Percentiles rank a stretch among this genome's conserved stretches.
Evolutionary conservation across 2,888 invertebrate species (phyloP).

Genomic region (Panopea generosa): DNA sequence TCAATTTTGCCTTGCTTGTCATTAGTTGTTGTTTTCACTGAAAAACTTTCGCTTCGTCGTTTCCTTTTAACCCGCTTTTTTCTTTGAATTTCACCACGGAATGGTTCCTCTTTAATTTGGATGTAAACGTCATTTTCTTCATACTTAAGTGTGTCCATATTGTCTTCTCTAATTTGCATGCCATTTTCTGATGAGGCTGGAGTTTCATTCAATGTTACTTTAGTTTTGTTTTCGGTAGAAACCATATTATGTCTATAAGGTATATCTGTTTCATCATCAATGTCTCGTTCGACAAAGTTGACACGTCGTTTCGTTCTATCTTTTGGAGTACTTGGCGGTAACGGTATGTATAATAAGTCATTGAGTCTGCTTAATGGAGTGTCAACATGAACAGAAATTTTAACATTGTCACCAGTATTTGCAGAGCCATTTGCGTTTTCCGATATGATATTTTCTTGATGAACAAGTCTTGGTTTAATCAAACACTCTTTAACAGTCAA

Average conservation of each 20-base stretch:
- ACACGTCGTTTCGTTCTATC: slow-evolving; percentile 29
- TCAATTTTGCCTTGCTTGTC: not conserved
- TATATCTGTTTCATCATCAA: no score
- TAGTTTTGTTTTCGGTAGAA: no score
- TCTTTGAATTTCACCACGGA: no score
- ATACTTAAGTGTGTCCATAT: no score
- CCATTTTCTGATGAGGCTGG: no score
- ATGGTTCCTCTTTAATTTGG: no score
- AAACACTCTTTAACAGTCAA: slow-evolving; percentile 1
- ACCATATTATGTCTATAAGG: no score
- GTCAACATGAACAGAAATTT: slow-evolving; percentile 37
- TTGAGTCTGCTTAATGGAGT: slow-evolving; percentile 29
- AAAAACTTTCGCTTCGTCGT: no score
- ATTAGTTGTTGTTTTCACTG: not conserved
- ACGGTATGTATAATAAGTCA: slow-evolving; percentile 34
- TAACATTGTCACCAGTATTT: slow-evolving; percentile 17
- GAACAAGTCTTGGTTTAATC: slow-evolving; percentile 30
- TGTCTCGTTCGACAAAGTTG: slow-evolving; percentile 16
- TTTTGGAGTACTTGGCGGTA: slow-evolving; percentile 13
- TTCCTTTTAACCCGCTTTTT: no score
- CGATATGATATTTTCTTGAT: slow-evolving; percentile 30
- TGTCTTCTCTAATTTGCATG: no score
- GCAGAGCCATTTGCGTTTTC: not conserved
- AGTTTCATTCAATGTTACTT: no score
- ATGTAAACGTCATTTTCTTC: no score